A percentile compares a stretch with the other conserved stretches of the same genome.
These are phyloP conservation scores for Pyxicephalus adspersus DNA, from an alignment of 2,113 vertebrate species.

Conservation along the genomic window DNA sequence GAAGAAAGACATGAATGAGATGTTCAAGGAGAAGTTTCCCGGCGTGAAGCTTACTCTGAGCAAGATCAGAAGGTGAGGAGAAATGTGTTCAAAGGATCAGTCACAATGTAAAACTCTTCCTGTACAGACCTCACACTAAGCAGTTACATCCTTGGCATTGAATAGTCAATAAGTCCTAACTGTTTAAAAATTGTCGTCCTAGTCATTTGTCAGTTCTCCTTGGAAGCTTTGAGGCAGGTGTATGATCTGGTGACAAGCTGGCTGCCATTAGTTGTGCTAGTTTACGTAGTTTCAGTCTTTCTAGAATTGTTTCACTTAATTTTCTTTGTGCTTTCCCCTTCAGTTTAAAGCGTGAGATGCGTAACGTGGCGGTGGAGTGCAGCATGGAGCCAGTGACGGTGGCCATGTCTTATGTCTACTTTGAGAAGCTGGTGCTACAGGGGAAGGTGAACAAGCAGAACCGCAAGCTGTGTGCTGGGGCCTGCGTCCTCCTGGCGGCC, in stretches of 20 bases:
- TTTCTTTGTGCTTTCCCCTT: not conserved
- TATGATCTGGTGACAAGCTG: too few relatives aligned
- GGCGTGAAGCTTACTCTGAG: slow-evolving; percentile 93
- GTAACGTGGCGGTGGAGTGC: slow-evolving; percentile 84
- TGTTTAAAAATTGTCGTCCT: too few relatives aligned
- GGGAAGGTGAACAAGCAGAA: slow-evolving; percentile 96
- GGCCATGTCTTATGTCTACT: slow-evolving; percentile 97
- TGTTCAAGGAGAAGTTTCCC: slow-evolving; percentile 95
- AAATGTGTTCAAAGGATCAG: too few relatives aligned
- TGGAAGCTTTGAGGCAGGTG: too few relatives aligned
- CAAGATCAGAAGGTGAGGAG: slow-evolving; percentile 92
- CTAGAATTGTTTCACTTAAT: not conserved
- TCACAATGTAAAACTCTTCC: too few relatives aligned
- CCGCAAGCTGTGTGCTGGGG: slow-evolving; percentile 94
- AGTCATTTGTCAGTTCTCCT: too few relatives aligned
- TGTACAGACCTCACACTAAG: too few relatives aligned
- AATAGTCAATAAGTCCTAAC: too few relatives aligned
- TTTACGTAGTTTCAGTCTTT: not conserved
- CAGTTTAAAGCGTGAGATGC: slow-evolving; percentile 95
- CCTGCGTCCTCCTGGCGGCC: slow-evolving; percentile 91
- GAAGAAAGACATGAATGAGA: slow-evolving; percentile 99
- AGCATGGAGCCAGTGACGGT: slow-evolving; percentile 88
- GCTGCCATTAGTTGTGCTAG: not conserved
- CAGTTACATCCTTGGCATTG: too few relatives aligned
- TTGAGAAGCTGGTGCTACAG: slow-evolving; percentile 95